phyloP scores from a whole-genome alignment of 1,140 invertebrate genomes.

The Papilio aristodemus region DNA sequence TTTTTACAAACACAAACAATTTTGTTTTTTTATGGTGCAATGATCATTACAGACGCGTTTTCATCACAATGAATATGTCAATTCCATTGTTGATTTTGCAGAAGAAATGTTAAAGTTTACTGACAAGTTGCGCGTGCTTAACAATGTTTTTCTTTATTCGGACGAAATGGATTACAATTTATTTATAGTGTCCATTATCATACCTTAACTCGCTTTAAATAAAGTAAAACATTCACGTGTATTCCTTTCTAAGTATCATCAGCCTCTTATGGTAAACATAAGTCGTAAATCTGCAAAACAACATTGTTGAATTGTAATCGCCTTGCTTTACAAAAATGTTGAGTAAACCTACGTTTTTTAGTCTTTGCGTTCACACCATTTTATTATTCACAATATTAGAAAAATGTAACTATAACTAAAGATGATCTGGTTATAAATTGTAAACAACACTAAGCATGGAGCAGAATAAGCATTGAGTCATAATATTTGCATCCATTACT shows the following conservation, averaged over 20 bases:
- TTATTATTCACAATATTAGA: too few relatives aligned
- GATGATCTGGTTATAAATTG: too few relatives aligned
- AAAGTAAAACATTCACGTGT: background rate
- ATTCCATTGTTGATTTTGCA: constrained; percentile 23
- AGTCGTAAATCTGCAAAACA: background rate
- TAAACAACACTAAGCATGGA: too few relatives aligned
- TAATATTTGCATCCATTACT: too few relatives aligned
- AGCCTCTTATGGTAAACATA: background rate
- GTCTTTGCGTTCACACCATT: too few relatives aligned
- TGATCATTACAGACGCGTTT: constrained; percentile 52
- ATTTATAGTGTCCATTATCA: background rate
- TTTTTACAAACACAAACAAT: constrained; percentile 50
- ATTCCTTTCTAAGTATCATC: background rate
- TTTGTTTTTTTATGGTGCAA: constrained; percentile 51
- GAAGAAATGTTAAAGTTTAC: constrained; percentile 15
- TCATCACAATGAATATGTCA: constrained; percentile 35
- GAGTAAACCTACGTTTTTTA: too few relatives aligned
- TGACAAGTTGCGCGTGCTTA: background rate
- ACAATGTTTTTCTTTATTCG: constrained; percentile 5
- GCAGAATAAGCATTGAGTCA: too few relatives aligned
- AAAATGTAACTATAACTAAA: too few relatives aligned
- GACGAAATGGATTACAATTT: background rate
- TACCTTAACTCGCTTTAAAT: background rate
- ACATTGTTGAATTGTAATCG: background rate
- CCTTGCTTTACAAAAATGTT: background rate